Percentiles rank a stretch among this genome's conserved stretches.
Conservation (phyloP, 2,797 vertebrate genomes). For the Labeo calbasu region DNA sequence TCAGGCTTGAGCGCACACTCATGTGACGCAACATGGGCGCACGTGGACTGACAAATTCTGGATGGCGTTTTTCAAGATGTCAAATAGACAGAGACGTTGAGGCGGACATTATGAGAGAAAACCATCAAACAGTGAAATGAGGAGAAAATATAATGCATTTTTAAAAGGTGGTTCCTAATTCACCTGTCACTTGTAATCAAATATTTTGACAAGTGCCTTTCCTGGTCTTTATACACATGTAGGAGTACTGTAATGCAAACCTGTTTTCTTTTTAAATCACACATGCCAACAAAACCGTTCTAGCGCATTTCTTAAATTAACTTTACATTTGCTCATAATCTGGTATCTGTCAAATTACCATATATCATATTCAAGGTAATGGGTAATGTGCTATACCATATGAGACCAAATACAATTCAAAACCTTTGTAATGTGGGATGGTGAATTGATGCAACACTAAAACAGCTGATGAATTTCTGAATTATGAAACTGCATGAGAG, state of each 20-base stretch:
- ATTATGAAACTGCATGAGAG: constrained; percentile 28
- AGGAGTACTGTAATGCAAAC: neutral
- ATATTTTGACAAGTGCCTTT: neutral
- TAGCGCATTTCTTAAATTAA: constrained; percentile 30
- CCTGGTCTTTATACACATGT: neutral
- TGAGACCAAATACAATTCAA: constrained; percentile 29
- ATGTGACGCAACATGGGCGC: neutral
- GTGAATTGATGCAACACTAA: constrained; percentile 42
- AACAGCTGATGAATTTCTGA: constrained; percentile 41
- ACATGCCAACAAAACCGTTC: constrained; percentile 1
- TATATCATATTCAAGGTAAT: constrained; percentile 34
- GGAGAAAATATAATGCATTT: neutral
- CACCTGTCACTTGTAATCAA: constrained; percentile 2
- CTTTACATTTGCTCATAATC: constrained; percentile 18
- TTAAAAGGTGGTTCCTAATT: neutral
- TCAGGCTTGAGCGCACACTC: neutral
- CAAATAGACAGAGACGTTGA: constrained; percentile 11
- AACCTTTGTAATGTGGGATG: constrained; percentile 26
- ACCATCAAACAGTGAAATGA: constrained; percentile 45
- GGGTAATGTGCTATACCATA: constrained; percentile 7
- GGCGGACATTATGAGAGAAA: constrained; percentile 44
- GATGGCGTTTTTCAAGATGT: neutral
- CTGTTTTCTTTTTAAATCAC: neutral
- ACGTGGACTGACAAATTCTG: neutral
- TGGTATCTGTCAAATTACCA: constrained; percentile 28